Evolutionary conservation across 2,797 vertebrate genomes (phyloP).

Genomic region (Caiman crocodilus): DNA sequence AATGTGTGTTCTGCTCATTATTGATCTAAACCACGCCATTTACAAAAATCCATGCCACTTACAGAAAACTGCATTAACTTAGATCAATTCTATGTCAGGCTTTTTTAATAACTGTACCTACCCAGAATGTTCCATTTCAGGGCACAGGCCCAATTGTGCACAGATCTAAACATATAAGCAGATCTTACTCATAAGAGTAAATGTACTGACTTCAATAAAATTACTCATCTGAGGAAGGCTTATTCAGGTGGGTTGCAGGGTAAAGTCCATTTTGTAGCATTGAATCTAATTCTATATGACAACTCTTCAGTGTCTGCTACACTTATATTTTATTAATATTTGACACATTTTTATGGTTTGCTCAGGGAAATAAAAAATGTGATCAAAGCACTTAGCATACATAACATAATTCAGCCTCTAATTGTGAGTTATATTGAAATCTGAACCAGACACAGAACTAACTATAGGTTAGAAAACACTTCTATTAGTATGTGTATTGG

Average conservation of each 20-base stretch:
- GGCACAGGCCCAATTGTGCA: background rate
- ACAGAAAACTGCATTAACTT: too few relatives aligned
- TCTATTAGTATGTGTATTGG: slow-evolving; percentile 36
- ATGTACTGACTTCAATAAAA: background rate
- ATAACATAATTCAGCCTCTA: slow-evolving; percentile 22
- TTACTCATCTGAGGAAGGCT: background rate
- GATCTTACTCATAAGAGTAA: background rate
- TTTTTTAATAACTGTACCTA: too few relatives aligned
- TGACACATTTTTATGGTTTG: slow-evolving; percentile 69
- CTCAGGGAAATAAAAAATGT: slow-evolving; percentile 11
- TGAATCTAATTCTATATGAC: background rate
- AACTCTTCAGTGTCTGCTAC: background rate
- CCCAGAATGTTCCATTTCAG: background rate
- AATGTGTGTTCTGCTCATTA: too few relatives aligned
- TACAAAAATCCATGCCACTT: too few relatives aligned
- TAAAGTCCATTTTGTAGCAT: background rate
- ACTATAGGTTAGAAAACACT: background rate
- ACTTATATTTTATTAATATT: slow-evolving; percentile 22
- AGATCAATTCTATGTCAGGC: too few relatives aligned
- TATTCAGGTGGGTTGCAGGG: background rate
- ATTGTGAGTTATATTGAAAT: slow-evolving; percentile 20
- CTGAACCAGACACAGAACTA: slow-evolving; percentile 9
- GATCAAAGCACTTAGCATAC: slow-evolving; percentile 16
- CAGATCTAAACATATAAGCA: background rate
- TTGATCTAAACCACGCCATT: too few relatives aligned